Evolutionary conservation across 2,797 vertebrate genomes (phyloP), one percentile per base, ranked within the genome.

Genomic region (Squalus acanthias): DNA sequence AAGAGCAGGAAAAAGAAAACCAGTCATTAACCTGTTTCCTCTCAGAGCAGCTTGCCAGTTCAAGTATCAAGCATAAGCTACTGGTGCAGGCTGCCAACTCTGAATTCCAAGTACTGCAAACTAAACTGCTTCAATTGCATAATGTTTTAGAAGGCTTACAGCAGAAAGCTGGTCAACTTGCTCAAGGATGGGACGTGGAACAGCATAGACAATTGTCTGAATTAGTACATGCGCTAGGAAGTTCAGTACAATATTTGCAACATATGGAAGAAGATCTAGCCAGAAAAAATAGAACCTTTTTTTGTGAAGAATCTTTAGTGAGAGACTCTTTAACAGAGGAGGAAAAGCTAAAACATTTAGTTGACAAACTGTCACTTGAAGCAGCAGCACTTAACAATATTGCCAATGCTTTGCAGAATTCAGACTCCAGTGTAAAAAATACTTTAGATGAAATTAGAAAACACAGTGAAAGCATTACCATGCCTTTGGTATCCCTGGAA

Each of bases 361-460:
- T 97, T 85, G 96, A 98, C 87, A 97, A 98, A 96, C 96, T 98
- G n/a, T 97, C 98, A 96, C 97, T 96, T 96, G 98, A 97, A 97
- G 97, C 97, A n/a, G 96, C 97, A 96, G 98, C 98, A 4, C 97
- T 98, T 94, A 96, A 96, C 96, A 97, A 96, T 95, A 98, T 98
- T 46, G 96, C 98, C 96, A 97, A 97, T 53, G 97, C 98, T 97
- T 97, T 98, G 96, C 97, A 96, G 95, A 97, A 97, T 93, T 97
- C 98, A 96, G 97, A 98, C 89, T 76, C 97, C 95, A 96, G 97
- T 96, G 97, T 97, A 96, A 97, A 97, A 88, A 97, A 96, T 95
- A 97, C 96, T 97, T 95, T 97, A 53, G 96, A 96, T 89, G 97
- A 97, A 97, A 97, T 97, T 95, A 97, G 96, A 97, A 97, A 97